These are phyloP conservation scores for Caenorhabditis sp. DNA, from an alignment of 2,888 invertebrate species.

Conservation along the genomic window DNA sequence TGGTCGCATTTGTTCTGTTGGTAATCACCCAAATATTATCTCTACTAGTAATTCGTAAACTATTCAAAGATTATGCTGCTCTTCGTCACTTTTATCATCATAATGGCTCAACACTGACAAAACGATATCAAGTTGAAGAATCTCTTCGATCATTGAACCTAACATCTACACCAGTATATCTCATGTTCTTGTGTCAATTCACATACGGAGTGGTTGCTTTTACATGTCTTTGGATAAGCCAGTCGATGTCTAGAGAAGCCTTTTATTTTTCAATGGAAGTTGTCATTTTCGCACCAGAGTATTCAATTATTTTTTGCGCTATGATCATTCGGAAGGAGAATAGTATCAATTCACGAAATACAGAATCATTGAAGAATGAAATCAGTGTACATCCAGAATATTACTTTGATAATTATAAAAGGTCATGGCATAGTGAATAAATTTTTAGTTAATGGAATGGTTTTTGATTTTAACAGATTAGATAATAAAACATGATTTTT, in stretches of 20 bases:
- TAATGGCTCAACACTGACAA: constrained; percentile 9
- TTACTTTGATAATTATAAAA: constrained; percentile 2
- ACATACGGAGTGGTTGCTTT: background rate
- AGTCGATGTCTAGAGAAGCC: background rate
- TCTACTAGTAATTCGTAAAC: background rate
- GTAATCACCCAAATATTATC: background rate
- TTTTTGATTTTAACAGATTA: no score
- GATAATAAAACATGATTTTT: no score
- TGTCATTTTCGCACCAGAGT: constrained; percentile 1
- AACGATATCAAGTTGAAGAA: constrained; percentile 27
- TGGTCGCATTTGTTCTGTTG: background rate
- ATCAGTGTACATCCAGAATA: background rate
- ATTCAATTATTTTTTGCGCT: background rate
- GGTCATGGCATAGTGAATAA: background rate
- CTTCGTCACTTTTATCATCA: background rate
- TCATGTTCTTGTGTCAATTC: constrained; percentile 12
- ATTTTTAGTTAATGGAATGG: no score
- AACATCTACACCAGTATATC: constrained; percentile 11
- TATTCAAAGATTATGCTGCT: background rate
- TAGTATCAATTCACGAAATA: background rate
- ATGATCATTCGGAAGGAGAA: background rate
- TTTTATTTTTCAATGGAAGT: background rate
- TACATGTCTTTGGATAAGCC: no score
- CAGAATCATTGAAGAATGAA: background rate
- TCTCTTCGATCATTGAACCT: constrained; percentile 11